These are phyloP conservation scores for Pentamera pediparva DNA, from an alignment of 53 echinoderm and acorn worm genomes.

Conservation along the genomic window DNA sequence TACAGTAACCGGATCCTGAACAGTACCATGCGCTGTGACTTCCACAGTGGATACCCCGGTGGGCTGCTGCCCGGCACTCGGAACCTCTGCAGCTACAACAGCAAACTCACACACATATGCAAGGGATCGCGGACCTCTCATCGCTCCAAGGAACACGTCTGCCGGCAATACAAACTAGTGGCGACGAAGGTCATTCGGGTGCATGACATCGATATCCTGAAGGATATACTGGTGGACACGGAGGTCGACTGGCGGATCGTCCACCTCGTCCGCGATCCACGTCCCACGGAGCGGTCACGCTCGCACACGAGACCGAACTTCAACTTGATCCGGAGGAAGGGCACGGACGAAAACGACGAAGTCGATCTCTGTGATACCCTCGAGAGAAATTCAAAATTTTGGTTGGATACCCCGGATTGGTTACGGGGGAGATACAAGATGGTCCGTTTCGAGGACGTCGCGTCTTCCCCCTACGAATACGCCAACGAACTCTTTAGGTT, in stretches of 20 bases:
- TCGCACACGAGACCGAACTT: slow-evolving; percentile 12
- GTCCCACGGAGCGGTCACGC: slow-evolving; percentile 45
- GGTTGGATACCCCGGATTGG: slow-evolving; percentile 29
- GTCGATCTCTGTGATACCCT: slow-evolving; percentile 46
- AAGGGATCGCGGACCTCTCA: not conserved
- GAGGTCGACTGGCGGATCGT: slow-evolving; percentile 30
- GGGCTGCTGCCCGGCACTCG: not conserved
- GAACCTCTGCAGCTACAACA: not conserved
- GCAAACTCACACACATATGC: not conserved
- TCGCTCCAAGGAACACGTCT: not conserved
- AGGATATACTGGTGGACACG: not conserved
- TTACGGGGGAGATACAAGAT: slow-evolving; percentile 42
- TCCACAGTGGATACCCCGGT: not conserved
- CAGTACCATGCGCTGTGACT: not conserved
- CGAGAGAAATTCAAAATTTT: slow-evolving; percentile 30
- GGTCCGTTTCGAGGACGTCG: slow-evolving; percentile 53
- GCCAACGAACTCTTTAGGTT: slow-evolving; percentile 39
- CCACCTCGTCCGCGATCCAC: slow-evolving; percentile 58
- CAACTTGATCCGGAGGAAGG: slow-evolving; percentile 43
- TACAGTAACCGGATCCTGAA: not conserved
- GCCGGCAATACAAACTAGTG: not conserved
- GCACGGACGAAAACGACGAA: slow-evolving; percentile 25
- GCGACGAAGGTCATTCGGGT: slow-evolving; percentile 53
- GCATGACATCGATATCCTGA: slow-evolving; percentile 19
- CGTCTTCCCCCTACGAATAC: slow-evolving; percentile 3